Conservation (phyloP, 2,797 vertebrate species). For the Salmo trutta region DNA sequence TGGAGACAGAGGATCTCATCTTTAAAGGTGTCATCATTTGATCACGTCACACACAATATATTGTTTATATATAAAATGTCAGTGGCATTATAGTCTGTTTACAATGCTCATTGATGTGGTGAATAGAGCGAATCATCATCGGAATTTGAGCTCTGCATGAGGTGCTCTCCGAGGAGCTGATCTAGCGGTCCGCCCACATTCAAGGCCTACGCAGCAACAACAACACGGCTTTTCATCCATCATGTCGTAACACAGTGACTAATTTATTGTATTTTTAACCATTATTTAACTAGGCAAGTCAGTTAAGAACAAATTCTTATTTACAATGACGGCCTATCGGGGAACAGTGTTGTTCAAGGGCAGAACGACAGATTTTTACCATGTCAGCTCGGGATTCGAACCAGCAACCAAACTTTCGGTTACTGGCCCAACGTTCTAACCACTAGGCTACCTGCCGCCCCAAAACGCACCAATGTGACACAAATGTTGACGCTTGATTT, state of each 20-base stretch:
- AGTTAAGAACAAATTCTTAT: no score
- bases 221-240: conserved; percentile 16
- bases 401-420: no score
- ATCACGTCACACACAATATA: background rate
- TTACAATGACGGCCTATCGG: no score
- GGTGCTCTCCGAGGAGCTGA: conserved; percentile 75
- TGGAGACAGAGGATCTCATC: conserved; percentile 88
- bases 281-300: no score
- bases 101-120: background rate
- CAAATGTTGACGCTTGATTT: conserved; percentile 24
- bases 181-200: conserved; percentile 35
- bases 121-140: background rate
- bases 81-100: background rate
- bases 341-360: no score
- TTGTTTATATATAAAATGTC: background rate
- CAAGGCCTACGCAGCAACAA: conserved; percentile 56
- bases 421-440: no score
- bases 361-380: no score
- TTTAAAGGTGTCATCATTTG: conserved; percentile 78
- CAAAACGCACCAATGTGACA: conserved; percentile 12
- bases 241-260: conserved; percentile 35
- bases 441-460: no score
- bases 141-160: background rate
- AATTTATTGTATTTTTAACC: no score
- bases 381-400: no score